Conservation (phyloP, 2,888 invertebrate species). For the Octonoba sinensis region DNA sequence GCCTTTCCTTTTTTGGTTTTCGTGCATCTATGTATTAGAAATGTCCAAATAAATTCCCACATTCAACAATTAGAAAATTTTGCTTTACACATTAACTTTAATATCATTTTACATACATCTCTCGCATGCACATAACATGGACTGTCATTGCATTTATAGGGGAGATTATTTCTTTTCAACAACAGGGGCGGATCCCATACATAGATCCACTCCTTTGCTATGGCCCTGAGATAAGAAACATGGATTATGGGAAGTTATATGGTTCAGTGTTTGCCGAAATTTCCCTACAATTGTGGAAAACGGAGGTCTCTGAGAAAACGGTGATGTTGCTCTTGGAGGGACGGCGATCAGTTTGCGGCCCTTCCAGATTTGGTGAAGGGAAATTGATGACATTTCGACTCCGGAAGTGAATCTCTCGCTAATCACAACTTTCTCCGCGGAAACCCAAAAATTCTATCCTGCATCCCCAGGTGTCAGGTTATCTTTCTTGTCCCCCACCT, state of each 20-base stretch:
- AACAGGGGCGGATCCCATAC: no score
- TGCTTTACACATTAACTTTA: no score
- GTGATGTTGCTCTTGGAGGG: not conserved
- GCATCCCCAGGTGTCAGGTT: constrained; percentile 43
- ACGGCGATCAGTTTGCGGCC: not conserved
- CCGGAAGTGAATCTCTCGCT: constrained; percentile 51
- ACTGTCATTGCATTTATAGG: no score
- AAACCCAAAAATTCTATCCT: constrained; percentile 37
- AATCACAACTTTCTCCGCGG: constrained; percentile 57
- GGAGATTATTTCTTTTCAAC: no score
- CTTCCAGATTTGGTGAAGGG: not conserved
- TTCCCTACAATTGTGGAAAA: not conserved
- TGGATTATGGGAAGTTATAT: not conserved
- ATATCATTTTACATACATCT: no score
- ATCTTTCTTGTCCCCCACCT: constrained; percentile 20
- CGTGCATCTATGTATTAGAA: no score
- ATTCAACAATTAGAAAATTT: no score
- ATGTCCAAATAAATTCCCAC: no score
- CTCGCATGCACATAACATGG: no score
- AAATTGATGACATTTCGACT: constrained; percentile 55
- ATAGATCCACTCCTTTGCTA: no score
- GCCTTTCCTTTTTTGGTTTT: no score
- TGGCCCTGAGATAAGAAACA: not conserved
- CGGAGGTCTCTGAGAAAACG: not conserved
- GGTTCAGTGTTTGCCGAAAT: not conserved